phyloP scores from a whole-genome alignment of 2,797 vertebrate species.

The Furcifer pardalis region DNA sequence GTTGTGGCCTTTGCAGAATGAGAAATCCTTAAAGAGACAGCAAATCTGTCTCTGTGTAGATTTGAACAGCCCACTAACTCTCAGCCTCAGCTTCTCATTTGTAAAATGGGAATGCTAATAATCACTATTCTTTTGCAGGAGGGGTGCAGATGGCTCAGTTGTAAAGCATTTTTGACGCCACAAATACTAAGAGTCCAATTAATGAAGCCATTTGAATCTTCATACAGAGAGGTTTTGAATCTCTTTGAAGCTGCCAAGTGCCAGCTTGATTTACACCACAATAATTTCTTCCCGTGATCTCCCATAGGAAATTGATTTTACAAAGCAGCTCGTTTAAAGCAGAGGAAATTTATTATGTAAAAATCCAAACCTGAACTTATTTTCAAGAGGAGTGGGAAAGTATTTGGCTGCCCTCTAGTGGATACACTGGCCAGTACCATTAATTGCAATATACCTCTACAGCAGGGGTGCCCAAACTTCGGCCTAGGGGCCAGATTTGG shows the following conservation, averaged over 20 bases:
- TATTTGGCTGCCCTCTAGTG: conserved; percentile 24
- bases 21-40: not conserved
- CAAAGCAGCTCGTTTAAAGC: not conserved
- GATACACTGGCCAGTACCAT: conserved; percentile 1
- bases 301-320: not conserved
- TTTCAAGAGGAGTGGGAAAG: conserved; percentile 1
- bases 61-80: not conserved
- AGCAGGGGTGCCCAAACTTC: no score
- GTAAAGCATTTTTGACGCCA: not conserved
- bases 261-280: accelerated
- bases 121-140: not conserved
- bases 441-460: not conserved
- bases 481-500: no score
- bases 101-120: not conserved
- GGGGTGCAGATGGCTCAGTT: no score
- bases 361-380: not conserved
- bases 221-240: not conserved
- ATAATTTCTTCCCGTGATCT: not conserved
- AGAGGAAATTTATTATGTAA: not conserved
- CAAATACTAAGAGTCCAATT: not conserved
- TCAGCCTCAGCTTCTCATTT: not conserved
- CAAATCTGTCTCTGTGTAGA: not conserved
- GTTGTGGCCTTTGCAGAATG: not conserved
- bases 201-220: not conserved
- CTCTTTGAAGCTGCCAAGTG: accelerated